Evolutionary conservation across 1,140 invertebrate species (phyloP).

Genomic region (Calycopis cecrops): DNA sequence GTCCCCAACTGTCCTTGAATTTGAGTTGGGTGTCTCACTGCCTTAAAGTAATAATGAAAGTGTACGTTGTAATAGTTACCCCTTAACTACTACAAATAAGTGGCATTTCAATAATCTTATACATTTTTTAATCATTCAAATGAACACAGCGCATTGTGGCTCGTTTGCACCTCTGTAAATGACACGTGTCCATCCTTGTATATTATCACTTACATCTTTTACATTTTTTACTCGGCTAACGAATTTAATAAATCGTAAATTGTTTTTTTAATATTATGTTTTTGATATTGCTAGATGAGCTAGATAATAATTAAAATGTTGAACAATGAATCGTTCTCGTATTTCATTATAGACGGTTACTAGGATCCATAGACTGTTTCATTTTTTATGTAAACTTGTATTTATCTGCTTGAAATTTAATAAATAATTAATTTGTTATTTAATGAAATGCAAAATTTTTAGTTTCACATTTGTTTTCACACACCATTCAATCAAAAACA

Average conservation of each 20-base stretch:
- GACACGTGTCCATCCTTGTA: not conserved
- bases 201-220: constrained; percentile 3
- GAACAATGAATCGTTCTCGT: too few relatives aligned
- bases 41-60: constrained; percentile 66
- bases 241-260: constrained; percentile 6
- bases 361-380: too few relatives aligned
- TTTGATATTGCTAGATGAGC: constrained; percentile 10
- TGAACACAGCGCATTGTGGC: constrained; percentile 30
- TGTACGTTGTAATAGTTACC: constrained; percentile 64
- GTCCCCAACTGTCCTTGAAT: constrained; percentile 69
- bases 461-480: too few relatives aligned
- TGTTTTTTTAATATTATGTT: not conserved
- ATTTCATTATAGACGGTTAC: too few relatives aligned
- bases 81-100: constrained; percentile 66
- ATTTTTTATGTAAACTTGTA: too few relatives aligned
- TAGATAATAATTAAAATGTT: constrained; percentile 3
- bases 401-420: too few relatives aligned
- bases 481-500: too few relatives aligned
- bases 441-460: too few relatives aligned
- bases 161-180: not conserved
- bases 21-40: constrained; percentile 74
- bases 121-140: constrained; percentile 47
- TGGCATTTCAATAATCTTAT: constrained; percentile 58
- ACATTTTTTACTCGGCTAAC: constrained; percentile 2
- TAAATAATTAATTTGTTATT: too few relatives aligned